These are phyloP conservation scores for Synergus umbraculus DNA, from an alignment of 2,888 invertebrate species.

Conservation along the genomic window DNA sequence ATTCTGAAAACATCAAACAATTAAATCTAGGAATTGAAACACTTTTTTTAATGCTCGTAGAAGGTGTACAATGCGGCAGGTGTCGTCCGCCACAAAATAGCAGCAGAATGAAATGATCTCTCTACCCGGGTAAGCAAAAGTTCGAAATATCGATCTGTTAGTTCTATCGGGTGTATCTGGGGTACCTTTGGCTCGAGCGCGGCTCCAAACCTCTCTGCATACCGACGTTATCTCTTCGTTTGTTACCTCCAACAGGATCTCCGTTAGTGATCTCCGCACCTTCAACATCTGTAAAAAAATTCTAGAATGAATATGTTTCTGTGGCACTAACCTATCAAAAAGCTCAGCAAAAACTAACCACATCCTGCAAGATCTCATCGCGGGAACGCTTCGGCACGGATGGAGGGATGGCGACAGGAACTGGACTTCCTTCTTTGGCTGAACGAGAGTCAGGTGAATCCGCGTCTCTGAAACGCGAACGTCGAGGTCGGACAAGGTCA, in stretches of 20 bases:
- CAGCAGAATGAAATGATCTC: conserved; percentile 46
- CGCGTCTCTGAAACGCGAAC: conserved; percentile 75
- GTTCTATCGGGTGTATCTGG: conserved; percentile 70
- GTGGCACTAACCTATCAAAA: conserved; percentile 2
- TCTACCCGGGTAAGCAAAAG: conserved; percentile 61
- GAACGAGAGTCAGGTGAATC: conserved; percentile 70
- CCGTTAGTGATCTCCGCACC: conserved; percentile 93
- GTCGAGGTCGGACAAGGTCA: conserved; percentile 71
- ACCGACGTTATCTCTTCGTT: conserved; percentile 91
- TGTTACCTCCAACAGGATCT: conserved; percentile 95
- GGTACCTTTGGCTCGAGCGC: conserved; percentile 90
- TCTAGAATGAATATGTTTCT: background rate
- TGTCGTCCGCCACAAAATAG: conserved; percentile 47
- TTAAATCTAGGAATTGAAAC: conserved; percentile 69
- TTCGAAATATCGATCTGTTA: conserved; percentile 66
- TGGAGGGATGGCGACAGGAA: conserved; percentile 50
- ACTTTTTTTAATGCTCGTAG: conserved; percentile 71
- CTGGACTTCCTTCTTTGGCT: conserved; percentile 67
- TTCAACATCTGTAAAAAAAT: conserved; percentile 85
- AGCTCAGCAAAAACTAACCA: conserved; percentile 78
- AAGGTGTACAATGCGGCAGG: conserved; percentile 61
- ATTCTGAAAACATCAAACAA: conserved; percentile 71
- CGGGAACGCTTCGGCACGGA: conserved; percentile 76
- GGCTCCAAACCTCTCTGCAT: conserved; percentile 91
- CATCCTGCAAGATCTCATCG: conserved; percentile 84